phyloP scores from a whole-genome alignment of 2,888 invertebrate genomes.

The Sipha maydis region DNA sequence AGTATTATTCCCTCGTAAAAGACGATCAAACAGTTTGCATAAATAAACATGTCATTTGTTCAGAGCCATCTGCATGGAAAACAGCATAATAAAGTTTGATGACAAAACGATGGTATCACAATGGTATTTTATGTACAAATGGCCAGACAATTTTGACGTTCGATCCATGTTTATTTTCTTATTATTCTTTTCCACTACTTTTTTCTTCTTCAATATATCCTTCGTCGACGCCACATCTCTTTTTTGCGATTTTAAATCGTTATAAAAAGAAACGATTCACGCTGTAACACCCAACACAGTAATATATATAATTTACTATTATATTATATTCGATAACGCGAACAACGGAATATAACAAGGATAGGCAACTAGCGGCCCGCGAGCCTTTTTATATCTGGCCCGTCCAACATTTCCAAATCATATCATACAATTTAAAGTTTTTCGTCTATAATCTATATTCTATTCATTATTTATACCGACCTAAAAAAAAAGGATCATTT shows the following conservation, averaged over 20 bases:
- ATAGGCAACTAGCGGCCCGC: too few species aligned
- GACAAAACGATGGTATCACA: slow-evolving; percentile 61
- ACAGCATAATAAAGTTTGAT: slow-evolving; percentile 60
- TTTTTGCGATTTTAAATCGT: slow-evolving; percentile 18
- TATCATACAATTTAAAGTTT: too few species aligned
- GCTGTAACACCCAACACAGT: neutral
- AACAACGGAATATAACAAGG: slow-evolving; percentile 12
- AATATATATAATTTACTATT: neutral
- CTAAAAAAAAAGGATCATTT: too few species aligned
- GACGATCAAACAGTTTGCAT: slow-evolving; percentile 44
- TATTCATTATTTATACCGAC: too few species aligned
- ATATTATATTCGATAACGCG: neutral
- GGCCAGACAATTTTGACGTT: slow-evolving; percentile 57
- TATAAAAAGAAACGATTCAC: neutral
- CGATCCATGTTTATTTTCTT: slow-evolving; percentile 48
- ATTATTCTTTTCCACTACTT: slow-evolving; percentile 21
- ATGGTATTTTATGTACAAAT: slow-evolving; percentile 58
- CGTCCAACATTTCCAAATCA: too few species aligned
- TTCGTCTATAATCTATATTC: too few species aligned
- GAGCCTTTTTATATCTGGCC: too few species aligned
- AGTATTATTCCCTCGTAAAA: slow-evolving; percentile 46
- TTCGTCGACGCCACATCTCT: neutral
- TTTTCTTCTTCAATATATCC: too few species aligned
- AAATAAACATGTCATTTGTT: slow-evolving; percentile 60
- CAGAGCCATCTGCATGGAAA: slow-evolving; percentile 42